These are phyloP conservation scores for Phenganax subtilis DNA, from an alignment of 92 coral and sea anemone species.

Conservation along the genomic window DNA sequence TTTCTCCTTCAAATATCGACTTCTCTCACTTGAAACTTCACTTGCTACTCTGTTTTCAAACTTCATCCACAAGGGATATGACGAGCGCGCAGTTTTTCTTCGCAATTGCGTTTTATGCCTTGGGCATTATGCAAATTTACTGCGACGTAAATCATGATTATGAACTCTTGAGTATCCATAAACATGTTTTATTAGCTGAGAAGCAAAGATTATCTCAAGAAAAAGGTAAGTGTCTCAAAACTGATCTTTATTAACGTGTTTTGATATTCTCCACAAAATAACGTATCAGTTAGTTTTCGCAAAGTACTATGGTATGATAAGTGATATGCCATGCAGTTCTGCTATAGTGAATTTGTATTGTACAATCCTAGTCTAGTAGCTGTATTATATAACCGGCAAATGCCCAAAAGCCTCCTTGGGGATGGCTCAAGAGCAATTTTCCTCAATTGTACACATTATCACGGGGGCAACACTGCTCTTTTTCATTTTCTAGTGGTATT, in stretches of 20 bases:
- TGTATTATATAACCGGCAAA: too few species aligned
- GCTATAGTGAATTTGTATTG: neutral
- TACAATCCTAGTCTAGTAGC: too few species aligned
- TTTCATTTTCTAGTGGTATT: slow-evolving; percentile 4
- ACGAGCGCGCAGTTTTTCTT: neutral
- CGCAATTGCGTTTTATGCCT: neutral
- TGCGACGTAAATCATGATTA: neutral
- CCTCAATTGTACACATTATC: too few species aligned
- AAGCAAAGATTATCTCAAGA: neutral
- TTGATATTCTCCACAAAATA: too few species aligned
- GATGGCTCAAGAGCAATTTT: too few species aligned
- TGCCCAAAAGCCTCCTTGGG: too few species aligned
- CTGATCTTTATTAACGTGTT: neutral
- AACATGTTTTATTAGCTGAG: neutral
- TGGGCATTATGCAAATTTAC: neutral
- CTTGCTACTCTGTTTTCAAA: neutral
- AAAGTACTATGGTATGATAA: too few species aligned
- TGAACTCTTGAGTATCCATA: neutral
- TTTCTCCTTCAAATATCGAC: neutral
- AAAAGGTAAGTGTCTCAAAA: neutral
- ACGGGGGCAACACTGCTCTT: neutral
- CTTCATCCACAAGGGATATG: neutral
- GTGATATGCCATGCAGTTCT: too few species aligned
- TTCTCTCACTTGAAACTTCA: neutral
- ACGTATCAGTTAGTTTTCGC: too few species aligned